Evolutionary conservation across 2,113 vertebrate species (phyloP), one percentile per base, ranked within the genome.

Genomic region (Plotosus lineatus): DNA sequence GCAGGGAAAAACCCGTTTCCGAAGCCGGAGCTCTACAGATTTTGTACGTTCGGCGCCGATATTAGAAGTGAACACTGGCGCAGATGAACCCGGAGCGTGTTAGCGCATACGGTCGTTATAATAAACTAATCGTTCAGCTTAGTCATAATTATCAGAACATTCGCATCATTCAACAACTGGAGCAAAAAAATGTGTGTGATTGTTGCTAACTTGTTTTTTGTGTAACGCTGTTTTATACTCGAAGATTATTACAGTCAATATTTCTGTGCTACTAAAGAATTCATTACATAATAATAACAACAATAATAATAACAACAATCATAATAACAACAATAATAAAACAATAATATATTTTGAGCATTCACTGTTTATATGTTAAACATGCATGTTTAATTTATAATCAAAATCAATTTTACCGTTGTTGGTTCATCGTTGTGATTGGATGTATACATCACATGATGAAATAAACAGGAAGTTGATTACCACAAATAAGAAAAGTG

Each of bases 241-340:
- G 15, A 15, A 4, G n/a, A 69, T 69, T 15, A 46, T 69, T 69
- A 28, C 42, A 17, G 40, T 7, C 23, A 26, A 28, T 44, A 69
- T 46, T 65, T 40, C 19, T 65, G 8, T 40, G 40, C 17, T 65
- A 65, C 21, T 65, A 40, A 65, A 65, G 56, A 4, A 58, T 28
- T 38, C 11, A 63, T 36, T 6, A 33, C 31, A 33, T 15, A 31
- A 33, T 12, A 61, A 33, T 15, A 60, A 60, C 21, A 60, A 60
- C 21, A 51, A 58, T 58, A 58, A 58, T 4, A 53, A 53, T 53
- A 19, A 6, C 5, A 19, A 23, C 6, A 53, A 19, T 53, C 15
- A 53, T 48, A 48, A 48, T 63, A 61, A 61, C 33, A 14, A 58
- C 33, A 63, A 63, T 63, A 63, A 63, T 63, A 63, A 19, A n/a